phyloP scores from a whole-genome alignment of 2,113 vertebrate genomes.

The Otocyon megalotis region DNA sequence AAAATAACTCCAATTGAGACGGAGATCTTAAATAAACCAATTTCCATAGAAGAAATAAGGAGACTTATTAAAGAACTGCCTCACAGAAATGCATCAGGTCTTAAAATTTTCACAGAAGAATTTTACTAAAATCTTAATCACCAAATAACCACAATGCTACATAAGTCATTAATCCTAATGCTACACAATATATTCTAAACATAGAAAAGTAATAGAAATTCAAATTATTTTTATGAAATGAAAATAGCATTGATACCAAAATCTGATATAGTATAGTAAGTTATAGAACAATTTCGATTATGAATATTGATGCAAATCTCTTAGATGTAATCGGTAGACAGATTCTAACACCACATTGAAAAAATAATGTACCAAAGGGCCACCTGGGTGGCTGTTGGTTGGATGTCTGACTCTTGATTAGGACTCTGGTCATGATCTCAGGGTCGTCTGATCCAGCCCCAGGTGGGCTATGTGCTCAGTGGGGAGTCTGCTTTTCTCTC shows the following conservation, averaged over 20 bases:
- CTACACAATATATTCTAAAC: conserved; percentile 15
- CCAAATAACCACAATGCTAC: neutral
- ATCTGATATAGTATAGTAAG: conserved; percentile 10
- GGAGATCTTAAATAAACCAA: conserved; percentile 7
- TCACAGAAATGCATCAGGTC: neutral
- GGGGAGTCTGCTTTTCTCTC: neutral
- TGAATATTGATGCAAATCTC: conserved; percentile 15
- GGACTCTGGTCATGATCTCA: neutral
- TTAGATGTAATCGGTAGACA: conserved; percentile 21
- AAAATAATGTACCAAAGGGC: neutral
- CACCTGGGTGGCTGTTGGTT: neutral
- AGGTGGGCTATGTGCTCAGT: neutral
- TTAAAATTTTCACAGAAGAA: conserved; percentile 43
- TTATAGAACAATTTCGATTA: conserved; percentile 15
- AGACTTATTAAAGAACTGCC: neutral
- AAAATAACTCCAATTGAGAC: neutral
- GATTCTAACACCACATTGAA: conserved; percentile 33
- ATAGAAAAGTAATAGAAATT: neutral
- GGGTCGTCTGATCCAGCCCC: neutral
- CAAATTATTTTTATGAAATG: conserved; percentile 32
- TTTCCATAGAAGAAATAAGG: neutral
- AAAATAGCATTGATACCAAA: neutral
- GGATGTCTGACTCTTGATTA: neutral
- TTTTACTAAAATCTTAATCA: conserved; percentile 42
- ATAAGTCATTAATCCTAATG: neutral